These are phyloP conservation scores for Silurus aristotelis DNA, from an alignment of 2,797 vertebrate species.

Conservation along the genomic window DNA sequence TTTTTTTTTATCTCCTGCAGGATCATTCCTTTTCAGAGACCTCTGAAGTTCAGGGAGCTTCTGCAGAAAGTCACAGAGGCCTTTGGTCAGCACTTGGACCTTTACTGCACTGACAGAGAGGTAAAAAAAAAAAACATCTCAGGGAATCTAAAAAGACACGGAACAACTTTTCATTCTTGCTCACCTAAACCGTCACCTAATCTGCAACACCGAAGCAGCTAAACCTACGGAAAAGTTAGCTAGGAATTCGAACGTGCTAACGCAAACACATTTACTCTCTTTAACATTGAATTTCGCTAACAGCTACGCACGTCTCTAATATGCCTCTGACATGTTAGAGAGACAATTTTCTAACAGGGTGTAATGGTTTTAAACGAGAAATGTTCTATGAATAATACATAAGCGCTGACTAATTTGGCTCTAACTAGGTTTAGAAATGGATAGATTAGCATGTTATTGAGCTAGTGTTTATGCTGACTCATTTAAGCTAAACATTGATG, in stretches of 20 bases:
- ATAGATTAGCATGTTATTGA: neutral
- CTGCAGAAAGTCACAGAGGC: slow-evolving; percentile 89
- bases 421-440: neutral
- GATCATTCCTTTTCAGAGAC: slow-evolving; percentile 88
- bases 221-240: no score
- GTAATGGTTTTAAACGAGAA: neutral
- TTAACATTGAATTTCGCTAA: no score
- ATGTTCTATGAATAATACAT: neutral
- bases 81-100: slow-evolving; percentile 90
- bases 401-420: neutral
- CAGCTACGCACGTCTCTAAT: no score
- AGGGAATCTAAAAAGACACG: neutral
- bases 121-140: slow-evolving; percentile 60
- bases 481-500: neutral
- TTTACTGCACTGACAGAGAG: slow-evolving; percentile 87
- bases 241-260: no score
- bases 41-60: slow-evolving; percentile 86
- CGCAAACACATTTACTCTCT: no score
- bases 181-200: neutral
- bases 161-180: neutral
- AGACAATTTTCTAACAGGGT: neutral
- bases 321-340: neutral
- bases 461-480: slow-evolving; percentile 1
- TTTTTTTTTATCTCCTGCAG: slow-evolving; percentile 61
- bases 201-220: no score